Evolutionary conservation across 2,797 vertebrate genomes (phyloP), one percentile per base, ranked within the genome.

Genomic region (Gallinago nigripennis): DNA sequence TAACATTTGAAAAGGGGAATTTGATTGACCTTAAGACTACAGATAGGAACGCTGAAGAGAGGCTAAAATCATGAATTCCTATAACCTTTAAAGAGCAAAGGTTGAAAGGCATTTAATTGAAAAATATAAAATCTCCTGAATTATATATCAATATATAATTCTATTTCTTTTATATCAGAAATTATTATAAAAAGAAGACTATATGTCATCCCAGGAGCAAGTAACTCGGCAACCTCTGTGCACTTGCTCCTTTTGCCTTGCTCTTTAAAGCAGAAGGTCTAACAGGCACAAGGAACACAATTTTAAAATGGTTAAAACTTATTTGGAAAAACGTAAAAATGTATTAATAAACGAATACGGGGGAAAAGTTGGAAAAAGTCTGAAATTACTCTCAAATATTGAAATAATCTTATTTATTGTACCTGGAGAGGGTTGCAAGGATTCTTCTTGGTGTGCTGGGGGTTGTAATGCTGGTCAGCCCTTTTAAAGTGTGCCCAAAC

Each of bases 21-120:
- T 97, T 95, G 77, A 96, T 95, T 97, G 95, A 97, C 85, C 88
- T 98, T 97, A 94, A 87, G 80, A 96, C 89, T 96, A 95, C 92
- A 96, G 80, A 71, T 92, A 88, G 84, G 92, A 97, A 88, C 75
- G 94, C 63, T 89, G 65, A 89, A 94, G 86, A 93, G 78, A 95
- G 57, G 82, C 82, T 94, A 90, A 94, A 96, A 92, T 96, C 86
- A 93, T 94, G 95, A 93, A 92, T 97, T 96, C 97, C 73, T 92
- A 46, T 97, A 94, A 97, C 93, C 88, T 97, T 97, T 97, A 97
- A 97, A 97, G 93, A 94, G 87, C 91, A 97, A 96, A 95, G 86
- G 84, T 96, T 96, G 94, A 97, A 83, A 88, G 94, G 76, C 79
- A 93, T 95, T 94, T 97, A 96, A 96, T 87, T 96, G 86, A 68